These are phyloP conservation scores for Peromyscus maniculatus DNA, from an alignment of 2,113 vertebrate genomes.

Conservation along the genomic window DNA sequence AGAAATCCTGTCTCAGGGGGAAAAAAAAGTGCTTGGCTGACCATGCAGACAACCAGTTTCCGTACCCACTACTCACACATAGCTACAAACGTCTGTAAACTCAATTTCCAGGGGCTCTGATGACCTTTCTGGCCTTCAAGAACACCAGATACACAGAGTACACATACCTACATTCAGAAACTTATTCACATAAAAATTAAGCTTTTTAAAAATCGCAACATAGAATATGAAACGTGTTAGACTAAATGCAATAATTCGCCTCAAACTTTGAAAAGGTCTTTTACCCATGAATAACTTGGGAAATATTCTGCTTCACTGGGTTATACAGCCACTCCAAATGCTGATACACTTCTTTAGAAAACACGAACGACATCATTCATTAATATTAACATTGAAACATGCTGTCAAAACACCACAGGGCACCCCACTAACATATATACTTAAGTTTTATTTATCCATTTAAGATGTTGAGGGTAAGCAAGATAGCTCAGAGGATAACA, in stretches of 20 bases:
- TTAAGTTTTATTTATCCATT: neutral
- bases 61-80: neutral
- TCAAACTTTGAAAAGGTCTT: constrained; percentile 3
- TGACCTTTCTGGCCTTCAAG: neutral
- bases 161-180: neutral
- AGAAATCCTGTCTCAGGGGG: neutral
- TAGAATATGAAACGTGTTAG: neutral
- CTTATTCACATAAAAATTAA: neutral
- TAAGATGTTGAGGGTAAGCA: neutral
- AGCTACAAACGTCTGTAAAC: neutral
- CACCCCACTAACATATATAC: neutral
- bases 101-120: neutral
- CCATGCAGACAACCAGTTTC: neutral
- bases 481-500: neutral
- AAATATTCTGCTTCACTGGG: constrained; percentile 2
- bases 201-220: neutral
- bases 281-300: neutral
- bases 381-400: neutral
- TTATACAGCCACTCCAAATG: neutral
- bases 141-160: neutral
- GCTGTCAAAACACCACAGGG: neutral
- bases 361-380: neutral
- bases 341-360: constrained; percentile 5
- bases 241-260: neutral
- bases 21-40: neutral